Base-by-base conservation (phyloP, 64 coral and sea anemone species). In the Stichodactyla mertensii region DNA sequence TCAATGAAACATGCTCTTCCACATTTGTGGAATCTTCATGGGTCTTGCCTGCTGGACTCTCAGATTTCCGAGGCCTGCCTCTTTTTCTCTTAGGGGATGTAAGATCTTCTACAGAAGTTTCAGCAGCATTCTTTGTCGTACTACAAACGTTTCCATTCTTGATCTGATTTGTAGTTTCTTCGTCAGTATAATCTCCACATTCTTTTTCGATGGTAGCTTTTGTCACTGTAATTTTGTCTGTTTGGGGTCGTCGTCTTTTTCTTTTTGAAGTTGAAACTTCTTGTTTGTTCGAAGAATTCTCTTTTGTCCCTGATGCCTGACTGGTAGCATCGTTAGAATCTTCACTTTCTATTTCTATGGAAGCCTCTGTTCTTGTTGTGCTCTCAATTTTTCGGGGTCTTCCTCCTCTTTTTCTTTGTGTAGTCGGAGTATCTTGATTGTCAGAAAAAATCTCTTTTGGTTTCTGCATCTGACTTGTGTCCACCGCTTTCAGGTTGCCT, bases 51-150 rank as follows among this genome's bases (percentile, higher is more conserved):
- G 4, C 54, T 83, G 15, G 15, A 54, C 20, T 87, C 28, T 13
- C 14, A 8, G 55, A n/a, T 80, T 89, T 77, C 28, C 22, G 70
- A 1, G 81, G 88, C 20, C 81, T 60, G 7, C 62, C 81, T 84
- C 79, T 83, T 23, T 82, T 89, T 24, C 20, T 83, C 78, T 89
- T 82, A 54, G 57, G 10, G 4, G 62, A 66, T 7, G 62, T 22
- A 22, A 66, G 13, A 4, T 14, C 12, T 27, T 57, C 71, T n/a
- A 16, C 60, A 14, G 28, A 14, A 6, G 19, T 45, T 64, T 52
- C 15, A 61, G 26, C 13, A 45, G 36, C 36, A 3, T 45, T 45
- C 3, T 45, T 45, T 4, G 36, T 45, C 36, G 36, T 45, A 4
- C 36, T 45, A 45, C 36, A 45, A 45, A 45, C 36, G 1, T 4